These are phyloP conservation scores for Phoxinus phoxinus DNA, from an alignment of 2,113 vertebrate species.

Conservation along the genomic window DNA sequence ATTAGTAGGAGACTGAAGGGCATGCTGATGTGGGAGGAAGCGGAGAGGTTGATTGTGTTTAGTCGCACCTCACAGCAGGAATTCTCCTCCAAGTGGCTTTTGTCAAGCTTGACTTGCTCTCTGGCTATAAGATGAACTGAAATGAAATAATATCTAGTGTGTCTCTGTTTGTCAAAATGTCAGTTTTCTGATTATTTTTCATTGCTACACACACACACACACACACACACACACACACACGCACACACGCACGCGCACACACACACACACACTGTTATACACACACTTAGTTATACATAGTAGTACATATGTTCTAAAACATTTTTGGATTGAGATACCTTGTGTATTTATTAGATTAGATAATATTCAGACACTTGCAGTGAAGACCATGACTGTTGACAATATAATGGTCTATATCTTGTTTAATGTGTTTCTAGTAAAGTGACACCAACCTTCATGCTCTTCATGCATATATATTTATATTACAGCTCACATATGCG, in stretches of 20 bases:
- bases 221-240: too few species aligned
- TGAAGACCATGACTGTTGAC: constrained; percentile 33
- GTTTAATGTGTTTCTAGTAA: constrained; percentile 48
- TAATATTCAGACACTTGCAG: background rate
- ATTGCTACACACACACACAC: too few species aligned
- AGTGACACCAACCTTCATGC: background rate
- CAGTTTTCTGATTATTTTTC: too few species aligned
- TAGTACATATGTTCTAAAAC: background rate
- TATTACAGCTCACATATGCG: constrained; percentile 61
- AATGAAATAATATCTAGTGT: constrained; percentile 12
- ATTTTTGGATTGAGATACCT: background rate
- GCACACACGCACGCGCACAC: too few species aligned
- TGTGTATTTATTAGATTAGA: background rate
- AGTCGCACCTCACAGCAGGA: constrained; percentile 55
- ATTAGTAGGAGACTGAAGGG: constrained; percentile 71
- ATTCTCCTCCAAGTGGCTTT: constrained; percentile 47
- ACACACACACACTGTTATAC: too few species aligned
- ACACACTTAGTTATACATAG: background rate
- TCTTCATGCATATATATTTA: constrained; percentile 62
- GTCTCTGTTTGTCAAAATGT: constrained; percentile 28
- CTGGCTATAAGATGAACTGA: constrained; percentile 20
- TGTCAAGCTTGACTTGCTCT: constrained; percentile 56
- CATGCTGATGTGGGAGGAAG: constrained; percentile 56
- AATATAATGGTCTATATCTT: constrained; percentile 55
- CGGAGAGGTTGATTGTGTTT: constrained; percentile 67